Evolutionary conservation across 2,888 invertebrate genomes (phyloP).

Genomic region (Atethmia centrago): DNA sequence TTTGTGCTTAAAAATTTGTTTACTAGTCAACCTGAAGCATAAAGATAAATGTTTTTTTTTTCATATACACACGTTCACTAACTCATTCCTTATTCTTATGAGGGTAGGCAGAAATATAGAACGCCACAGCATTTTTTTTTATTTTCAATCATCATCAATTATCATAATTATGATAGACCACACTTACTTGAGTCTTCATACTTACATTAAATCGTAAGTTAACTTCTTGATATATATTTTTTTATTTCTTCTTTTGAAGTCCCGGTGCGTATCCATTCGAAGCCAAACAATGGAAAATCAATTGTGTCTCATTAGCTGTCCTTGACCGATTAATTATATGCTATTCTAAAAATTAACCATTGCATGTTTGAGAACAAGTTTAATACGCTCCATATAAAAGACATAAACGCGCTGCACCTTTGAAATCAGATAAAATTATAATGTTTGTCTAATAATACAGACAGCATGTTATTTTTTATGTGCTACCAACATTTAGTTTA

Average conservation of each 20-base stretch:
- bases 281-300: too few relatives aligned
- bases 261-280: too few relatives aligned
- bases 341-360: conserved; percentile 8
- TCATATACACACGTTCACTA: too few relatives aligned
- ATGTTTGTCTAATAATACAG: conserved; percentile 11
- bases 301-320: too few relatives aligned
- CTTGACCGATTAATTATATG: too few relatives aligned
- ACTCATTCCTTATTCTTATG: neutral
- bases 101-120: too few relatives aligned
- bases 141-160: neutral
- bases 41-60: too few relatives aligned
- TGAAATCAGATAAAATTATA: conserved; percentile 5
- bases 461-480: conserved; percentile 9
- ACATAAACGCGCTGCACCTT: conserved; percentile 77
- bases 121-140: too few relatives aligned
- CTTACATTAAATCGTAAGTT: neutral
- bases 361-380: conserved; percentile 65
- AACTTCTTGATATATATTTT: neutral
- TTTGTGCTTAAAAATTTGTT: too few relatives aligned
- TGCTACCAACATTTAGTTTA: neutral
- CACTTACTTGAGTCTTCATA: neutral
- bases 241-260: too few relatives aligned
- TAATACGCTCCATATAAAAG: conserved; percentile 77
- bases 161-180: neutral
- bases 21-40: too few relatives aligned